Conservation (phyloP, 2,797 vertebrate species). For the Danio tinwini region DNA sequence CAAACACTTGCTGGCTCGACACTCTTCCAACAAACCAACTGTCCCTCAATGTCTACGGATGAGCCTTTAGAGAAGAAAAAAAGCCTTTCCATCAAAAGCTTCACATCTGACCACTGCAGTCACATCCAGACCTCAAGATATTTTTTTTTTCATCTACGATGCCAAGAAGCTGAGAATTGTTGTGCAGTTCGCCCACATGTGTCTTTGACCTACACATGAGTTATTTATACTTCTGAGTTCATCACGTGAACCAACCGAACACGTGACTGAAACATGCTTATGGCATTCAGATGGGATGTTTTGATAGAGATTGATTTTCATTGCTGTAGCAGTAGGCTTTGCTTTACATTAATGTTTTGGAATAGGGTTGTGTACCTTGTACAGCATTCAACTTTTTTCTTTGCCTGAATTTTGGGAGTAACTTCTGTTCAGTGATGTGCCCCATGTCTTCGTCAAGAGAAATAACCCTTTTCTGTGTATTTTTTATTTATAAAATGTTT, state of each 20-base stretch:
- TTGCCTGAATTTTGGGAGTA: too few relatives aligned
- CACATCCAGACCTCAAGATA: not conserved
- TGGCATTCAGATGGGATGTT: conserved; percentile 17
- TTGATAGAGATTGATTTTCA: conserved; percentile 8
- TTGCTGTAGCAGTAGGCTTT: conserved; percentile 19
- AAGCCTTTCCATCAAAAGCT: conserved; percentile 40
- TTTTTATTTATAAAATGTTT: too few relatives aligned
- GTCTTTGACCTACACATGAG: conserved; percentile 14
- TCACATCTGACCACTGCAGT: conserved; percentile 12
- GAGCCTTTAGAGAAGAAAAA: conserved; percentile 59
- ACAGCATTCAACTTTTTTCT: too few relatives aligned
- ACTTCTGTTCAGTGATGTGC: too few relatives aligned
- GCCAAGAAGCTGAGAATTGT: conserved; percentile 32
- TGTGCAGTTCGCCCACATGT: conserved; percentile 39
- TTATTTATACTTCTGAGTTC: conserved; percentile 26
- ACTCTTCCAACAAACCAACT: conserved; percentile 69
- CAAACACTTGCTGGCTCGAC: conserved; percentile 76
- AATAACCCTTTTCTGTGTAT: too few relatives aligned
- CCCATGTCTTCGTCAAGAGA: too few relatives aligned
- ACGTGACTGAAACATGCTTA: conserved; percentile 19
- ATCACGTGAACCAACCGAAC: conserved; percentile 17
- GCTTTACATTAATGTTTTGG: conserved; percentile 2
- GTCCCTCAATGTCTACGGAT: conserved; percentile 72
- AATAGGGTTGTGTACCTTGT: not conserved
- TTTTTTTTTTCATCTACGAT: not conserved